Percentiles rank a stretch among this genome's conserved stretches.
Evolutionary conservation across 2,113 vertebrate genomes (phyloP).

Genomic region (Calyptomena viridis): DNA sequence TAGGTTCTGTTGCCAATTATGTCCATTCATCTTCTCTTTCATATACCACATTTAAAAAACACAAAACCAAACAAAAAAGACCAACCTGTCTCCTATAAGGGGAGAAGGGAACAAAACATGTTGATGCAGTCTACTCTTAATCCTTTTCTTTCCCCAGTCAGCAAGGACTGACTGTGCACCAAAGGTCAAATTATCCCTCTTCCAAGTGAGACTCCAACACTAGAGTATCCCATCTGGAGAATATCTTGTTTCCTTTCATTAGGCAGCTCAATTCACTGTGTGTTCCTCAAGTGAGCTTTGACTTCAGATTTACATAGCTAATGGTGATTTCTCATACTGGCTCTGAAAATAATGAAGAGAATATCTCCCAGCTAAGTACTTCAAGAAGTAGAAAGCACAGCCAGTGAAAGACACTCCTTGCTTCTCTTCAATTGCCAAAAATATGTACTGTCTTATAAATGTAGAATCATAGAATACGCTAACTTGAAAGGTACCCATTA

Average conservation of each 20-base stretch:
- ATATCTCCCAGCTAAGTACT: background rate
- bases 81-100: background rate
- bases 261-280: background rate
- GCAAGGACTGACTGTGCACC: background rate
- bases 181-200: background rate
- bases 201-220: background rate
- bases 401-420: background rate
- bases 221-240: background rate
- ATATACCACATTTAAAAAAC: background rate
- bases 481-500: background rate
- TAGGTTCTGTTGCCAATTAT: background rate
- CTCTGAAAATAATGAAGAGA: background rate
- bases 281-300: background rate
- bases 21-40: background rate
- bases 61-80: background rate
- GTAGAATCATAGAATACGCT: background rate
- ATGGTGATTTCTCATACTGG: background rate
- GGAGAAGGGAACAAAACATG: background rate
- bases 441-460: background rate
- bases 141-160: background rate
- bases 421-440: background rate
- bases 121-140: background rate
- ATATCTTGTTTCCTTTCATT: background rate
- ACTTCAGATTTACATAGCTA: background rate
- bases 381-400: background rate